Conservation (phyloP, 2,888 invertebrate genomes). For the Drosophila trichaetosa region DNA sequence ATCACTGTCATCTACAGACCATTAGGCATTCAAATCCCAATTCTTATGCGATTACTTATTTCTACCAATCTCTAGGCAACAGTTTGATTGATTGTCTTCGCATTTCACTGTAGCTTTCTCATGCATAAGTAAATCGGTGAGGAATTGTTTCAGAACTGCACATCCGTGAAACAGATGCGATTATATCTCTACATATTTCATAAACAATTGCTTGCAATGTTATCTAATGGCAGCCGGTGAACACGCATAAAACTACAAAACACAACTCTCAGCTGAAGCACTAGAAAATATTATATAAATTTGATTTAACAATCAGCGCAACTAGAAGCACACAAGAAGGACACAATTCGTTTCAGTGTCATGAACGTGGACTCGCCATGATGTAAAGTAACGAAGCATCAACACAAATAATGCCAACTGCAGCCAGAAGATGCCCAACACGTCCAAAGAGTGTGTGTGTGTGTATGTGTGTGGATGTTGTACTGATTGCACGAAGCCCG, state of each 20-base stretch:
- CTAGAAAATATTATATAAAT: conserved; percentile 38
- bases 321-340: conserved; percentile 49
- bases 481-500: conserved; percentile 70
- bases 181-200: conserved; percentile 19
- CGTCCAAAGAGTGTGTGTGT: neutral
- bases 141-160: conserved; percentile 32
- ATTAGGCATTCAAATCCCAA: conserved; percentile 4
- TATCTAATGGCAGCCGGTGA: conserved; percentile 21
- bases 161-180: conserved; percentile 13
- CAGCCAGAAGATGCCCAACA: conserved; percentile 21
- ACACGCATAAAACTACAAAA: conserved; percentile 16
- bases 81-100: conserved; percentile 46
- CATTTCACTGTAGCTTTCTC: conserved; percentile 10
- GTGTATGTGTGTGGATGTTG: conserved; percentile 17
- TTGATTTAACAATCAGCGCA: conserved; percentile 48
- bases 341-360: conserved; percentile 42
- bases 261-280: conserved; percentile 6
- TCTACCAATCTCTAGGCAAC: neutral
- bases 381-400: conserved; percentile 58
- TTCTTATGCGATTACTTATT: neutral
- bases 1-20: conserved; percentile 16
- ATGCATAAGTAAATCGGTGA: conserved; percentile 32
- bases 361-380: conserved; percentile 38
- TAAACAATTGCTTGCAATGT: neutral
- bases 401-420: conserved; percentile 39